Evolutionary conservation across 2,888 invertebrate species (phyloP).

Genomic region (Microchrysa polita): DNA sequence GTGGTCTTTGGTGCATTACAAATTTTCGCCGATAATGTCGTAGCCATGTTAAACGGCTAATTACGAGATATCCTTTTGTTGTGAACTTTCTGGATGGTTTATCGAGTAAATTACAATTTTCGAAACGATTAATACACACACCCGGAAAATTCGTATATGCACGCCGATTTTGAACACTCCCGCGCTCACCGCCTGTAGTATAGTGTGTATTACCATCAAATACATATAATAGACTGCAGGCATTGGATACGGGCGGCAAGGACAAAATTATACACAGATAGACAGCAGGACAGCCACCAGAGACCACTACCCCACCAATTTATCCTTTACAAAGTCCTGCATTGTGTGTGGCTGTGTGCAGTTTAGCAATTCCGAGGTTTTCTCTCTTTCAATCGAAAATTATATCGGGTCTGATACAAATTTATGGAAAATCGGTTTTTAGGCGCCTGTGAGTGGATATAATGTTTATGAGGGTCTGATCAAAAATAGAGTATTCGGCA

Average conservation of each 20-base stretch:
- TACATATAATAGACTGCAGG: not conserved
- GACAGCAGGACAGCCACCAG: not conserved
- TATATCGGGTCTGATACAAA: not conserved
- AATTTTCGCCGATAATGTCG: slow-evolving; percentile 43
- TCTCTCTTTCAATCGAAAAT: slow-evolving; percentile 4
- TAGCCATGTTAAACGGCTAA: slow-evolving; percentile 45
- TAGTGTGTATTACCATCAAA: not conserved
- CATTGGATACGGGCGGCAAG: not conserved
- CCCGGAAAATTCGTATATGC: no score
- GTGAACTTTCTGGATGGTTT: slow-evolving; percentile 31
- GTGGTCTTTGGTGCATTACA: slow-evolving; percentile 46
- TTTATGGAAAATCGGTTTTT: slow-evolving; percentile 3
- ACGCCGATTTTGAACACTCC: not conserved
- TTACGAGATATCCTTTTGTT: slow-evolving; percentile 38
- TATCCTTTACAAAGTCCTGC: slow-evolving; percentile 17
- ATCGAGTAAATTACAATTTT: slow-evolving; percentile 23
- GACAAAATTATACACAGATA: no score
- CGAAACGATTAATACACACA: slow-evolving; percentile 19
- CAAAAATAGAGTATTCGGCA: not conserved
- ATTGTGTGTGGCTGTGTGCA: not conserved
- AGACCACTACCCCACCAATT: slow-evolving; percentile 19
- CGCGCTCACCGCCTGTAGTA: no score
- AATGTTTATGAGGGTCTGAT: not conserved
- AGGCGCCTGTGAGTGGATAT: not conserved
- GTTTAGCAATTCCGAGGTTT: not conserved